A percentile compares a stretch with the other conserved stretches of the same genome.
Evolutionary conservation across 2,113 vertebrate species (phyloP).

Genomic region (Amia ocellicauda): DNA sequence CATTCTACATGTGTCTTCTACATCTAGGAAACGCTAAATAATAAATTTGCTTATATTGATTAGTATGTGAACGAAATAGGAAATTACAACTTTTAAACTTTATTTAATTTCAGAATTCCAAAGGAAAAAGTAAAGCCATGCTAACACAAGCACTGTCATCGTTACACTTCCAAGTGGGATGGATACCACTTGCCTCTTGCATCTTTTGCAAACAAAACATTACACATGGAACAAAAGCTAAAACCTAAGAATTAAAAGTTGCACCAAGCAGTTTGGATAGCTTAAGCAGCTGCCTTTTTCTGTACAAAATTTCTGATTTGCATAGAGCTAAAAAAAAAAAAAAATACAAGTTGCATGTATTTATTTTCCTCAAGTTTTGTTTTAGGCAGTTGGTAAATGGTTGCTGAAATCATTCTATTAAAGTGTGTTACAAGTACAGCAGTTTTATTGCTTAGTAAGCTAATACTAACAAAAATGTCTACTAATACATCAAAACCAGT

Average conservation of each 20-base stretch:
- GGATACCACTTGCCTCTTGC: conserved; percentile 28
- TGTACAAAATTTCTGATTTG: conserved; percentile 37
- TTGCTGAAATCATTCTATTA: conserved; percentile 29
- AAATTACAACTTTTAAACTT: conserved; percentile 31
- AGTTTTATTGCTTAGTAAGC: conserved; percentile 37
- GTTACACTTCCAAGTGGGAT: conserved; percentile 27
- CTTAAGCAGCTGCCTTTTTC: conserved; percentile 29
- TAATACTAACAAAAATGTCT: conserved; percentile 28
- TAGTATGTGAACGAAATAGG: too few relatives aligned
- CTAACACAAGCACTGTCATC: conserved; percentile 43
- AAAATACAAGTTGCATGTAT: conserved; percentile 21
- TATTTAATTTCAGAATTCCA: conserved; percentile 61
- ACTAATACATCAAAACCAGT: conserved; percentile 11
- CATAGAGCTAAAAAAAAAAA: conserved; percentile 49
- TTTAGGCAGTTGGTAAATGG: conserved; percentile 28
- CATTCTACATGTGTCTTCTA: too few relatives aligned
- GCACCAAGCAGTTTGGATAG: conserved; percentile 26
- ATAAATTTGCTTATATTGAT: too few relatives aligned
- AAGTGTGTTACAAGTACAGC: conserved; percentile 34
- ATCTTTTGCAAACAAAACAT: conserved; percentile 42
- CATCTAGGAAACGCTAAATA: too few relatives aligned
- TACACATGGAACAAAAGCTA: conserved; percentile 26
- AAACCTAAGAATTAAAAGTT: conserved; percentile 38
- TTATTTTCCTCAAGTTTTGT: conserved; percentile 34
- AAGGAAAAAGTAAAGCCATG: conserved; percentile 59